Evolutionary conservation across 1,140 invertebrate species (phyloP).

Genomic region (Heliconius himera): DNA sequence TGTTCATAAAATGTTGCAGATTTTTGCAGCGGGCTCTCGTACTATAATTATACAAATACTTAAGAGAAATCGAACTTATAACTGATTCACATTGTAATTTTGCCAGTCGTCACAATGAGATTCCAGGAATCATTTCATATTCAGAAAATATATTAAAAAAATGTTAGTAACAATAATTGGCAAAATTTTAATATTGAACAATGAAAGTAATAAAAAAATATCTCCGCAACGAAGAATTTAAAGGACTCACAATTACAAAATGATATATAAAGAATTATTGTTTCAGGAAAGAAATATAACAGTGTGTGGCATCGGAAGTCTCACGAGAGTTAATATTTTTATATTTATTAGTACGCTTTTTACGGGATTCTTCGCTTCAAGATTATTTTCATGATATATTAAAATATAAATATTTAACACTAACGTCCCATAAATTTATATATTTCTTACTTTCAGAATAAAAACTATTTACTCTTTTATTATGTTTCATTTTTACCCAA

Average conservation of each 20-base stretch:
- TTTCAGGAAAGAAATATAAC: slow-evolving; percentile 70
- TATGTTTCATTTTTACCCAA: not conserved
- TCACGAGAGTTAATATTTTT: slow-evolving; percentile 42
- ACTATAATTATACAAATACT: too few relatives aligned
- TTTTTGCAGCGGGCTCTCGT: too few relatives aligned
- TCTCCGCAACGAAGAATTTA: too few relatives aligned
- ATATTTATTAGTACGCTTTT: slow-evolving; percentile 45
- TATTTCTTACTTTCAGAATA: slow-evolving; percentile 76
- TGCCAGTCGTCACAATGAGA: too few relatives aligned
- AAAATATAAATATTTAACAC: slow-evolving; percentile 30
- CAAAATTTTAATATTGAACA: too few relatives aligned
- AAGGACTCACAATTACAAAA: not conserved
- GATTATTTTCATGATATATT: slow-evolving; percentile 44
- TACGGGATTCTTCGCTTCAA: slow-evolving; percentile 40
- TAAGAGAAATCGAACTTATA: too few relatives aligned
- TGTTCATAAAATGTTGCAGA: too few relatives aligned
- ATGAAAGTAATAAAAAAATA: too few relatives aligned
- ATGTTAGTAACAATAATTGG: too few relatives aligned
- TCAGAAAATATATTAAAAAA: too few relatives aligned
- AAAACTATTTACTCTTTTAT: slow-evolving; percentile 66
- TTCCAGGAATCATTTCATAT: too few relatives aligned
- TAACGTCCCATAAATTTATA: slow-evolving; percentile 53
- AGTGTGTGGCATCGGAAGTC: slow-evolving; percentile 60
- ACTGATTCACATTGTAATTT: too few relatives aligned
- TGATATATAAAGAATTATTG: slow-evolving; percentile 21